phyloP scores from a whole-genome alignment of 2,888 invertebrate species.

The Proisotoma minuta region DNA sequence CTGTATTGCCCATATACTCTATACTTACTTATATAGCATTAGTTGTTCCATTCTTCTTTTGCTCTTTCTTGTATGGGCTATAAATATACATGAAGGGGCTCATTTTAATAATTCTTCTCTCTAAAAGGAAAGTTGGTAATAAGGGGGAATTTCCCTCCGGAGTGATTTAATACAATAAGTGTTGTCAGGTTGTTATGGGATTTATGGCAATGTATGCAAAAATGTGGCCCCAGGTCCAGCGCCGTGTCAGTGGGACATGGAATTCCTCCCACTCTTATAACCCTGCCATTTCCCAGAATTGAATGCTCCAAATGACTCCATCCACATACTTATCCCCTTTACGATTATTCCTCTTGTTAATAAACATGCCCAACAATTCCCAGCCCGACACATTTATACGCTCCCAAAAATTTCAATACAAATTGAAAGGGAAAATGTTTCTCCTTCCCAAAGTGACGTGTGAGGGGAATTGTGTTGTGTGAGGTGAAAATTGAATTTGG shows the following conservation, averaged over 20 bases:
- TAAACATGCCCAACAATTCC: too few relatives aligned
- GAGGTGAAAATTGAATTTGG: not conserved
- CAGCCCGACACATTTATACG: too few relatives aligned
- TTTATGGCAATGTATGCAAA: constrained; percentile 33
- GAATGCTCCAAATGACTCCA: too few relatives aligned
- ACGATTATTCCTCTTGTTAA: too few relatives aligned
- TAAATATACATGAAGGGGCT: not conserved
- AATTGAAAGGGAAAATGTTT: not conserved
- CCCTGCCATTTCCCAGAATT: not conserved
- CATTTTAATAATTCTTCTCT: constrained; percentile 1
- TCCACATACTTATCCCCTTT: too few relatives aligned
- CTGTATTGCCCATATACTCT: too few relatives aligned
- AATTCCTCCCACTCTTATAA: not conserved
- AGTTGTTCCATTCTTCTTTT: too few relatives aligned
- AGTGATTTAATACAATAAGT: constrained; percentile 42
- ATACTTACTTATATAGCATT: too few relatives aligned
- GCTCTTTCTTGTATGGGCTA: too few relatives aligned
- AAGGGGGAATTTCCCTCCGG: constrained; percentile 30
- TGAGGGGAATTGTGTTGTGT: not conserved
- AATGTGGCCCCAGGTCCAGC: constrained; percentile 21
- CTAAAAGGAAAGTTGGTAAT: too few relatives aligned
- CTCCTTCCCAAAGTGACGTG: not conserved
- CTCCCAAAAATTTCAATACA: constrained; percentile 8
- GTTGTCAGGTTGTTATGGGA: constrained; percentile 31
- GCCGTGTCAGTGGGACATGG: not conserved